These are phyloP conservation scores for Cassiopea xamachana DNA, from an alignment of 30 jellyfish, hydroid and myxozoan species.

Conservation along the genomic window DNA sequence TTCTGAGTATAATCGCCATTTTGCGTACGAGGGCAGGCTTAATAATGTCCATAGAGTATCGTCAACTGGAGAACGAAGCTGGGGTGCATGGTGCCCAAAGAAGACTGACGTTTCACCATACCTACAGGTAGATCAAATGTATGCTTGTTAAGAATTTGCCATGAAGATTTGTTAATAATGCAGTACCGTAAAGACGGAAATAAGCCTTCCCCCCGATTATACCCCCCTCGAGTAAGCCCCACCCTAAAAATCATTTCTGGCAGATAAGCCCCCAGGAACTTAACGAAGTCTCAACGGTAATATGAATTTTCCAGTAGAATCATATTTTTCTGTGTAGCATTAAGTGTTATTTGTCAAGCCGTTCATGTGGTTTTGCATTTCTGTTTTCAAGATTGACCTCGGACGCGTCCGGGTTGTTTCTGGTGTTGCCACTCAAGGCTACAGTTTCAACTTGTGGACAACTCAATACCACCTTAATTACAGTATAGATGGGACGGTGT, in stretches of 20 bases:
- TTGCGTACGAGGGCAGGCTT: slow-evolving; percentile 91
- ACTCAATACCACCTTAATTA: slow-evolving; percentile 77
- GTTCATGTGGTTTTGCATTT: not conserved
- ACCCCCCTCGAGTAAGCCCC: too few species aligned
- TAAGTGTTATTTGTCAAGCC: not conserved
- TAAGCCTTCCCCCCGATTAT: too few species aligned
- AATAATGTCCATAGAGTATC: slow-evolving; percentile 48
- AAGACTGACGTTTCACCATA: slow-evolving; percentile 78
- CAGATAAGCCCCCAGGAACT: too few species aligned
- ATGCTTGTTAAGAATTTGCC: too few species aligned
- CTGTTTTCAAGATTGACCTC: slow-evolving; percentile 80
- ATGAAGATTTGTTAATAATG: too few species aligned
- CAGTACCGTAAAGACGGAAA: too few species aligned
- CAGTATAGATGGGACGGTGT: slow-evolving; percentile 79
- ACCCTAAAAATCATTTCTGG: too few species aligned
- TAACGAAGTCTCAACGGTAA: too few species aligned
- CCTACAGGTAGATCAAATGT: slow-evolving; percentile 66
- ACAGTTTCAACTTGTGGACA: slow-evolving; percentile 79
- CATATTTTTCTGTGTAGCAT: too few species aligned
- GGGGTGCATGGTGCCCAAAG: slow-evolving; percentile 99
- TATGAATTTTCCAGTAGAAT: too few species aligned
- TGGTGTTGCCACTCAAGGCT: slow-evolving; percentile 96
- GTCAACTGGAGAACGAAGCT: slow-evolving; percentile 53
- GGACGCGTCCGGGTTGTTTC: slow-evolving; percentile 88
- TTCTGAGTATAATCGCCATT: slow-evolving; percentile 66